phyloP scores from a whole-genome alignment of 2,888 invertebrate genomes.

The Tillus elongatus region DNA sequence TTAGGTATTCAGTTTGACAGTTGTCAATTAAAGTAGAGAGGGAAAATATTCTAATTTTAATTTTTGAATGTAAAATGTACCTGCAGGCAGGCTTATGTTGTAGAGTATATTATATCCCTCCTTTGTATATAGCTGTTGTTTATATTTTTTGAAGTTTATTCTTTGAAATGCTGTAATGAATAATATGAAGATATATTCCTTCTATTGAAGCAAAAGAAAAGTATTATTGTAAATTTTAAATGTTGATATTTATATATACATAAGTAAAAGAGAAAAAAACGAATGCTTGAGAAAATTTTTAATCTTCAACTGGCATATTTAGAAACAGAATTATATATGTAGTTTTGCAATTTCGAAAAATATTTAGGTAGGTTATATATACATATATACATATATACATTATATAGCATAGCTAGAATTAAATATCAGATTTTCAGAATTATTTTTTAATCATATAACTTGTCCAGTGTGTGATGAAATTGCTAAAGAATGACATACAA shows the following conservation, averaged over 20 bases:
- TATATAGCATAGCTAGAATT: not conserved
- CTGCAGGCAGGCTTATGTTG: constrained; percentile 34
- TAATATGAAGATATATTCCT: no score
- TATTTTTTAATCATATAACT: constrained; percentile 26
- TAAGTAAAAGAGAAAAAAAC: no score
- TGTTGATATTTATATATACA: constrained; percentile 32
- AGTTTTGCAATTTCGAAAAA: constrained; percentile 27
- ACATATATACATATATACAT: constrained; percentile 17
- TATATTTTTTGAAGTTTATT: constrained; percentile 38
- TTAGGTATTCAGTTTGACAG: no score
- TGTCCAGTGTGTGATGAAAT: constrained; percentile 17
- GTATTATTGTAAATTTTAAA: no score
- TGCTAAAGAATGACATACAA: no score
- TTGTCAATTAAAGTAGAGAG: constrained; percentile 31
- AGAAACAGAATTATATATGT: constrained; percentile 14
- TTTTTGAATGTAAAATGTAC: no score
- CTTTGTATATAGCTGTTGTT: constrained; percentile 39
- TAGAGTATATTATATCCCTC: constrained; percentile 29
- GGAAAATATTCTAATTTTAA: constrained; percentile 20
- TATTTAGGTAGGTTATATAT: constrained; percentile 25
- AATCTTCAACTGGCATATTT: no score
- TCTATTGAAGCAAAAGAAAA: constrained; percentile 1
- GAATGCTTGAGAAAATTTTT: no score
- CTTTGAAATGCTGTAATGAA: constrained; percentile 30
- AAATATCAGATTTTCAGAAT: constrained; percentile 22